Percentiles rank a stretch among this genome's conserved stretches.
phyloP scores from a whole-genome alignment of 2,888 invertebrate species.

The Acronicta aceris region DNA sequence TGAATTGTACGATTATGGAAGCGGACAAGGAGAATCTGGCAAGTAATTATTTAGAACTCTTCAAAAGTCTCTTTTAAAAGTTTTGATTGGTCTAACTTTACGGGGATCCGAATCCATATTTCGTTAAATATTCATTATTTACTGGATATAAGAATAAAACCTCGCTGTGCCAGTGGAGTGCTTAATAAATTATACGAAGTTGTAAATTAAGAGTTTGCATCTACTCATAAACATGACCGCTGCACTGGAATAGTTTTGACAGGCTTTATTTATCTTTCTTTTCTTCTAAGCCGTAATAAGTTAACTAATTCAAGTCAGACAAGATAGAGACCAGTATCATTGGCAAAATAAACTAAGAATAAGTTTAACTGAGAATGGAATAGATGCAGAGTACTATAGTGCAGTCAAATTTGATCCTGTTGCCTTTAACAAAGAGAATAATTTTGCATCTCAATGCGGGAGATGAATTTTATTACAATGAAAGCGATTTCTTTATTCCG shows the following conservation, averaged over 20 bases:
- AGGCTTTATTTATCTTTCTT: slow-evolving; percentile 35
- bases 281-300: slow-evolving; percentile 23
- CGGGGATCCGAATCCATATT: slow-evolving; percentile 21
- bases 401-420: slow-evolving; percentile 26
- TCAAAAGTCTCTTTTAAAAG: slow-evolving; percentile 9
- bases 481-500: slow-evolving; percentile 28
- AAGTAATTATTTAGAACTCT: slow-evolving; percentile 6
- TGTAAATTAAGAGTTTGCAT: slow-evolving; percentile 60
- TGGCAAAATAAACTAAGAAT: slow-evolving; percentile 20
- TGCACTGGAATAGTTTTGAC: slow-evolving; percentile 48
- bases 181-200: slow-evolving; percentile 56
- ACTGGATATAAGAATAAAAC: slow-evolving; percentile 38
- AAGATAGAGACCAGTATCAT: slow-evolving; percentile 7
- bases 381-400: slow-evolving; percentile 3
- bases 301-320: slow-evolving; percentile 38
- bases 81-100: slow-evolving; percentile 19
- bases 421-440: slow-evolving; percentile 24
- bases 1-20: slow-evolving; percentile 16
- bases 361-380: slow-evolving; percentile 6
- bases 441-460: slow-evolving; percentile 37
- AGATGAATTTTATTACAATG: slow-evolving; percentile 36
- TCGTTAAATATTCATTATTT: slow-evolving; percentile 42
- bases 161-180: slow-evolving; percentile 35
- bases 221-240: slow-evolving; percentile 42
- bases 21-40: slow-evolving; percentile 3